Evolutionary conservation across 2,797 vertebrate species (phyloP), one percentile per base, ranked within the genome.

Genomic region (Thamnophis elegans): DNA sequence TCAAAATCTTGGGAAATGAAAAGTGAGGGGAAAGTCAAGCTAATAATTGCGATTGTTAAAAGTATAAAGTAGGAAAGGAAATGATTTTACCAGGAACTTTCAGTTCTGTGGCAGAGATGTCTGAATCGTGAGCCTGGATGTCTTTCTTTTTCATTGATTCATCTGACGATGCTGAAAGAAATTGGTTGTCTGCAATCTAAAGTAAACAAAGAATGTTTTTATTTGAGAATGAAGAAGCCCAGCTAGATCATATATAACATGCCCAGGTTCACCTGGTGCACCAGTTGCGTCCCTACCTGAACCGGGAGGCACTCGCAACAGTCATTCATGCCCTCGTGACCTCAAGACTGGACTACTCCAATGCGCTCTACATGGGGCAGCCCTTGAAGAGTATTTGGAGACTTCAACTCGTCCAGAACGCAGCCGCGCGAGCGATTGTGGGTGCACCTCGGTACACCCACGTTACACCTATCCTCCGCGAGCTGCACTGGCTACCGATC

Each of bases 81-180:
- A 58, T 60, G 60, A 55, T 32, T 91, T 91, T 96, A 98, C 98
- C 98, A 85, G 97, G 94, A 78, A 97, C 98, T 42, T 97, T 92
- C 0, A 96, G 56, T 18, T 96, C 97, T 7, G 93, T 94, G 0
- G 14, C 36, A 82, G 55, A 62, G 12, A 51, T 32, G 14, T 92
- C 59, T 4, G n/a, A 1, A 1, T 89, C 2, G 10, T 47, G 59
- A 1, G 65, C 62, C 78, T 89, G 56, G 51, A n/a, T 68, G 53
- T 96, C 87, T 1, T 62, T 88, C 85, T 54, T 51, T 89, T 92
- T 94, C 91, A 86, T 92, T 53, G 85, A 87, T 2, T 92, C 89
- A 9, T 25, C 18, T 88, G 73, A 10, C 54, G 55, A 92, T 62
- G 73, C 6, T 42, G 55, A 93, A 95, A 88, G 95, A 92, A 65